A percentile compares a stretch with the other conserved stretches of the same genome.
These are phyloP conservation scores for Microplitis demolitor DNA, from an alignment of 1,140 invertebrate genomes.

Conservation along the genomic window DNA sequence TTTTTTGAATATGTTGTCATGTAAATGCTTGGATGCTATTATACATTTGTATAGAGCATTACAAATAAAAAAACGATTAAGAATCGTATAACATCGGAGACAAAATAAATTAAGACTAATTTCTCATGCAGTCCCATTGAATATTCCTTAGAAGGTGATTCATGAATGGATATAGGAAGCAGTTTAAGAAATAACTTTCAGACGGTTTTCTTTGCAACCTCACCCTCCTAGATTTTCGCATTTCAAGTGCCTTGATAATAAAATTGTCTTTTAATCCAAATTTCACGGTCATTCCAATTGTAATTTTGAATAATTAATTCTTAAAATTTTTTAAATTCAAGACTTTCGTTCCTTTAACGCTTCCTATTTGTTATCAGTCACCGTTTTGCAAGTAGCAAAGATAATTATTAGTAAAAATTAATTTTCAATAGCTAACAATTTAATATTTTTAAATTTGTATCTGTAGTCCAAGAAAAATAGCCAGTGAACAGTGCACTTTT, in stretches of 20 bases:
- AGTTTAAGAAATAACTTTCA: slow-evolving; percentile 33
- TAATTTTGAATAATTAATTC: neutral
- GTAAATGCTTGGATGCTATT: no score
- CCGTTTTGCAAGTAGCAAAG: no score
- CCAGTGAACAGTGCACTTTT: neutral
- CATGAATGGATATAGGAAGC: slow-evolving; percentile 35
- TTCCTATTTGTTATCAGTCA: no score
- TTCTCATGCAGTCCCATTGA: slow-evolving; percentile 34
- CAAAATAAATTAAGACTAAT: slow-evolving; percentile 24
- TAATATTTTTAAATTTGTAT: neutral
- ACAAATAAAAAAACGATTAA: neutral
- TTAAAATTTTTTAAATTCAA: no score
- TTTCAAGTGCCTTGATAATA: slow-evolving; percentile 52
- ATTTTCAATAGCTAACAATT: no score
- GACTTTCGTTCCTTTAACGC: no score
- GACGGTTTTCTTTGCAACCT: slow-evolving; percentile 37
- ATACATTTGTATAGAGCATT: no score
- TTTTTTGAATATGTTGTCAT: no score
- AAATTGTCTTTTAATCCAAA: slow-evolving; percentile 25
- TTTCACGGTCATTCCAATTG: slow-evolving; percentile 25
- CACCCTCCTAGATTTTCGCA: slow-evolving; percentile 42
- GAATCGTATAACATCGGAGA: neutral
- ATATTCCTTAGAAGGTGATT: slow-evolving; percentile 29
- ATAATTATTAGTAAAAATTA: no score
- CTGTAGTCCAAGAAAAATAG: neutral